Base-by-base conservation (phyloP, 2,888 invertebrate genomes). In the Alloplasta piceator region DNA sequence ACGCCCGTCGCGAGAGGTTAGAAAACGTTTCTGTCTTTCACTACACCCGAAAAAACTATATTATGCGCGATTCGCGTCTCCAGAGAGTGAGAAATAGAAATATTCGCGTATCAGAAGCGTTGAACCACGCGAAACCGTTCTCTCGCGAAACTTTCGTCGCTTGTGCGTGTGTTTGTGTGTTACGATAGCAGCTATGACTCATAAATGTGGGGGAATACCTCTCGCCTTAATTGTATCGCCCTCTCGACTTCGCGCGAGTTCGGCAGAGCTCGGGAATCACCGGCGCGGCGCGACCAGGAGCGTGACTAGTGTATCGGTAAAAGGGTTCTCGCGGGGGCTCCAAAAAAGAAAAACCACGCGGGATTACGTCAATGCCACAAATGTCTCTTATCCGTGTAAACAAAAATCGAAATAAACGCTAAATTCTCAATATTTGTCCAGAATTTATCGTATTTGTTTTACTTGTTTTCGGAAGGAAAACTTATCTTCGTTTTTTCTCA, bases 151-250 rank as follows among this genome's bases (percentile, higher is more conserved):
- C 74, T 56, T 38, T 56, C 60, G 68, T 14, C 83, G 83, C 83
- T 88, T 16, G 43, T n/a, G 66, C 41, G 66, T 66, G 5, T 66
- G 56, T 43, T 64, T 41, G 48, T 56, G 4, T 48, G 56, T 64
- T 38, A 48, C 84, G 87, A 26, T n/a, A 26, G 26, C 26, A 85
- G 83, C 86, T 90, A 91, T 91, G 91, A 91, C 87, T 92, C 91
- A 91, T 90, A 84, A 84, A 2, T 87, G 88, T 86, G 90, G 89
- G 91, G 91, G 91, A 91, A 91, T 90, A 90, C 91, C 91, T 91
- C 87, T 39, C 58, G 74, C 66, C 48, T 41, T 38, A 12, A 7
- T n/a, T 43, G 10, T 39, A 66, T 66, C 64, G 38, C 56, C 7
- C 10, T 48, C 48, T 82, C 68, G 77, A 3, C 82, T 83, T 83